These are phyloP conservation scores for Entomobrya multifasciata DNA, from an alignment of 2,888 invertebrate species.

Conservation along the genomic window DNA sequence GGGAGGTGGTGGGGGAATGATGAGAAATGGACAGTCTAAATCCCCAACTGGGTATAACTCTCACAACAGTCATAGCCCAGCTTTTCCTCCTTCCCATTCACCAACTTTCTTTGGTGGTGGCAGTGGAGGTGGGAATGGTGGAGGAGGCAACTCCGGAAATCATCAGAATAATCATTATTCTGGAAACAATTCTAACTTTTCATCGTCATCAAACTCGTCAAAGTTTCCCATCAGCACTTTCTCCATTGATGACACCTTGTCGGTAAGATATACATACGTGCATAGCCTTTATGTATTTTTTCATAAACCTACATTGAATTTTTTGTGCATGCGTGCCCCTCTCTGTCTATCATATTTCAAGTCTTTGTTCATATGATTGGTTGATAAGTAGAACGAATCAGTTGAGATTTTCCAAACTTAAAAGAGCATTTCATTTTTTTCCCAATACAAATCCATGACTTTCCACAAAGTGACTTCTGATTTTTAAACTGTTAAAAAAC, in stretches of 20 bases:
- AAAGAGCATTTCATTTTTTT: too few relatives aligned
- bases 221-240: constrained; percentile 79
- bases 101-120: constrained; percentile 76
- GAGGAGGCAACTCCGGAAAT: constrained; percentile 59
- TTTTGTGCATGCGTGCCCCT: neutral
- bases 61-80: constrained; percentile 74
- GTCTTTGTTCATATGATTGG: neutral
- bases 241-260: constrained; percentile 78
- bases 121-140: too few relatives aligned
- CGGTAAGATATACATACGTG: too few relatives aligned
- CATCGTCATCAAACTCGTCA: constrained; percentile 58
- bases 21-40: constrained; percentile 73
- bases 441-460: too few relatives aligned
- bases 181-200: constrained; percentile 65
- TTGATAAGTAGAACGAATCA: too few relatives aligned
- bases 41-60: constrained; percentile 70
- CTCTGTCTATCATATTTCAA: neutral
- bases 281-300: neutral
- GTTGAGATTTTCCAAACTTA: too few relatives aligned
- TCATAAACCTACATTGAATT: neutral
- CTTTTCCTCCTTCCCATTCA: constrained; percentile 72
- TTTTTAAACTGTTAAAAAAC: too few relatives aligned
- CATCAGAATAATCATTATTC: constrained; percentile 64
- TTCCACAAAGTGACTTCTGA: constrained; percentile 9
- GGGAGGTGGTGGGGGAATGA: constrained; percentile 53